Percentiles rank a stretch among this genome's conserved stretches.
These are phyloP conservation scores for Drosophila dives DNA, from an alignment of 2,888 invertebrate genomes.

Conservation along the genomic window DNA sequence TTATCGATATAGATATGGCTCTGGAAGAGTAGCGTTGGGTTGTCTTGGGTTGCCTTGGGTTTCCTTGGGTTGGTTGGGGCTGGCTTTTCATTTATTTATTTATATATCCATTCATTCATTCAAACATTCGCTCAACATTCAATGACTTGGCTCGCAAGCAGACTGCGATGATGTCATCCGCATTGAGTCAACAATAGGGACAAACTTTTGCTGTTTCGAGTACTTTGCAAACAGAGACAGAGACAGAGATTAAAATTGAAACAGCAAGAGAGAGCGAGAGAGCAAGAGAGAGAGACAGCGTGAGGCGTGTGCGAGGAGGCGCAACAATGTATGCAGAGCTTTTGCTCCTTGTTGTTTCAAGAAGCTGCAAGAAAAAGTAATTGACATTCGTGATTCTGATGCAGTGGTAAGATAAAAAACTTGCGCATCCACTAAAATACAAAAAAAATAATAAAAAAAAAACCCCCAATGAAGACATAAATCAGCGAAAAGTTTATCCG, in stretches of 20 bases:
- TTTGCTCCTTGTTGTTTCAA: slow-evolving; percentile 23
- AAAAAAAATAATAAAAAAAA: slow-evolving; percentile 30
- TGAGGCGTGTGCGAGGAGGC: slow-evolving; percentile 11
- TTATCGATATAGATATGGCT: slow-evolving; percentile 51
- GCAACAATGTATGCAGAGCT: slow-evolving; percentile 70
- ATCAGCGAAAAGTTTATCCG: slow-evolving; percentile 7
- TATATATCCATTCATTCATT: slow-evolving; percentile 29
- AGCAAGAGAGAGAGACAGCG: not conserved
- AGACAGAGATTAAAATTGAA: not conserved
- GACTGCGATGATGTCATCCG: slow-evolving; percentile 64
- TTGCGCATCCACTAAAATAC: slow-evolving; percentile 55
- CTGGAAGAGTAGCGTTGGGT: slow-evolving; percentile 24
- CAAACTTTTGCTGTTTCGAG: slow-evolving; percentile 65
- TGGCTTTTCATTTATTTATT: slow-evolving; percentile 43
- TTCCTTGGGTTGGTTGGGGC: not conserved
- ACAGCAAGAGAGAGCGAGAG: not conserved
- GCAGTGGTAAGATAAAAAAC: slow-evolving; percentile 61
- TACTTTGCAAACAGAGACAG: slow-evolving; percentile 6
- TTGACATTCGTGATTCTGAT: slow-evolving; percentile 77
- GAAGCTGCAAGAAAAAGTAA: slow-evolving; percentile 55
- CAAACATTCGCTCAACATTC: slow-evolving; percentile 1
- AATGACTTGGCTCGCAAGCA: slow-evolving; percentile 41
- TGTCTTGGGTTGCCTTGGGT: slow-evolving; percentile 8
- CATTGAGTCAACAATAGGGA: slow-evolving; percentile 60
- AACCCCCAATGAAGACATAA: slow-evolving; percentile 76